Evolutionary conservation across 1,140 invertebrate species (phyloP).

Genomic region (Magallana angulata): DNA sequence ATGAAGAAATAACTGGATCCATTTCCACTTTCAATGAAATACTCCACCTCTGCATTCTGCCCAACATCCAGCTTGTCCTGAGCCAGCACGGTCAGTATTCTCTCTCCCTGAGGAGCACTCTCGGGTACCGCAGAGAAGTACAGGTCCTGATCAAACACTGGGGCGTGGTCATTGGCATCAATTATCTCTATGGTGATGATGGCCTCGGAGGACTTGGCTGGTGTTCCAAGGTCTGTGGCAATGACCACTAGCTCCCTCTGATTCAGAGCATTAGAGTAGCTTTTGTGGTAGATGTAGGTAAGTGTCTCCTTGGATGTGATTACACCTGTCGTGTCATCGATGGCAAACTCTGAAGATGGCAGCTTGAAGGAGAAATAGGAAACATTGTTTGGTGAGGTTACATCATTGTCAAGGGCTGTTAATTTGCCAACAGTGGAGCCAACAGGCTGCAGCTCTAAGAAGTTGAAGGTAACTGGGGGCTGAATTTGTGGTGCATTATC

Average conservation of each 20-base stretch:
- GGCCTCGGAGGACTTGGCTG: conserved; percentile 86
- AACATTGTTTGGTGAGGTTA: conserved; percentile 93
- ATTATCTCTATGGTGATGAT: conserved; percentile 71
- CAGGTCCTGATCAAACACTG: conserved; percentile 70
- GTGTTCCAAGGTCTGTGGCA: conserved; percentile 96
- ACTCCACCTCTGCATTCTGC: conserved; percentile 73
- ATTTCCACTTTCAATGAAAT: conserved; percentile 67
- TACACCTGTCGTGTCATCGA: conserved; percentile 93
- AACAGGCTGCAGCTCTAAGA: conserved; percentile 86
- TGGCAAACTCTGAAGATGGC: conserved; percentile 92
- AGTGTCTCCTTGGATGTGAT: conserved; percentile 91
- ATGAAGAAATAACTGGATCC: conserved; percentile 70
- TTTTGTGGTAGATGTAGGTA: conserved; percentile 88
- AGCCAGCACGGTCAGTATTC: conserved; percentile 85
- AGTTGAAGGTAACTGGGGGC: conserved; percentile 70
- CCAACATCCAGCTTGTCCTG: conserved; percentile 73
- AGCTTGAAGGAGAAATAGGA: conserved; percentile 93
- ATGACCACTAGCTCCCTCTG: conserved; percentile 90
- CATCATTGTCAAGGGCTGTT: conserved; percentile 92
- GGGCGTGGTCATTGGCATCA: conserved; percentile 77
- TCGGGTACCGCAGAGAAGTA: conserved; percentile 86
- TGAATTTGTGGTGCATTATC: conserved; percentile 74
- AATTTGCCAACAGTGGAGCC: conserved; percentile 89
- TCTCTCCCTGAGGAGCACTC: conserved; percentile 85
- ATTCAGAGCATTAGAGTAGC: conserved; percentile 90